Conservation (phyloP, 2,113 vertebrate genomes). For the Aspiorhynchus laticeps region DNA sequence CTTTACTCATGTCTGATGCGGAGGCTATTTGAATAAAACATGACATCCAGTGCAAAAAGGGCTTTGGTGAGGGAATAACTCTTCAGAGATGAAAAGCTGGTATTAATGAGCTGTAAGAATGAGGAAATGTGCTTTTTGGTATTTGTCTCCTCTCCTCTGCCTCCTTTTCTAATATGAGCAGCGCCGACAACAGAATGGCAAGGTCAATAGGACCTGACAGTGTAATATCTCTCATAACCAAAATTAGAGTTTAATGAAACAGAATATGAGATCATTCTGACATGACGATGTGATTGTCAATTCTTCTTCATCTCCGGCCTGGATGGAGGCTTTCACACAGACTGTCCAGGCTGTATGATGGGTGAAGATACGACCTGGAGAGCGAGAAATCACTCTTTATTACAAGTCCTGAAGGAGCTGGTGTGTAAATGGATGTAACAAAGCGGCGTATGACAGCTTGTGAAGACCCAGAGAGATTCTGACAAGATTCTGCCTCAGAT, state of each 20-base stretch:
- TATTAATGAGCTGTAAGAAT: slow-evolving; percentile 16
- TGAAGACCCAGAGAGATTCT: slow-evolving; percentile 9
- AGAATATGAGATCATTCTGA: slow-evolving; percentile 48
- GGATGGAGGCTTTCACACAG: slow-evolving; percentile 12
- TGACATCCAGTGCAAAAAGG: neutral
- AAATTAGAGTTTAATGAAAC: slow-evolving; percentile 40
- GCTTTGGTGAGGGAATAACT: slow-evolving; percentile 21
- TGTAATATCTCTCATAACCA: slow-evolving; percentile 36
- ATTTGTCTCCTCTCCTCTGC: neutral
- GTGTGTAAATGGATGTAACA: slow-evolving; percentile 46
- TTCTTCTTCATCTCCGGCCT: slow-evolving; percentile 15
- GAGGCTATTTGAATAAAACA: slow-evolving; percentile 46
- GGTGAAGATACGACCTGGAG: neutral
- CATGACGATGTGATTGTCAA: slow-evolving; percentile 37
- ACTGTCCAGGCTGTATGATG: neutral
- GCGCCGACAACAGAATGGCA: slow-evolving; percentile 14
- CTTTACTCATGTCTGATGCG: slow-evolving; percentile 37
- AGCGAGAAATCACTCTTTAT: slow-evolving; percentile 28
- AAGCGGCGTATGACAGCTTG: slow-evolving; percentile 8
- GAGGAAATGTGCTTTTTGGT: slow-evolving; percentile 19
- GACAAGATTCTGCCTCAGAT: neutral
- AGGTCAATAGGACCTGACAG: slow-evolving; percentile 45
- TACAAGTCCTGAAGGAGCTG: slow-evolving; percentile 5
- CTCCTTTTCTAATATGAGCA: slow-evolving; percentile 11
- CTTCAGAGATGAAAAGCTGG: slow-evolving; percentile 46